Conservation (phyloP, 2,113 vertebrate species). For the Oostethus manadensis region DNA sequence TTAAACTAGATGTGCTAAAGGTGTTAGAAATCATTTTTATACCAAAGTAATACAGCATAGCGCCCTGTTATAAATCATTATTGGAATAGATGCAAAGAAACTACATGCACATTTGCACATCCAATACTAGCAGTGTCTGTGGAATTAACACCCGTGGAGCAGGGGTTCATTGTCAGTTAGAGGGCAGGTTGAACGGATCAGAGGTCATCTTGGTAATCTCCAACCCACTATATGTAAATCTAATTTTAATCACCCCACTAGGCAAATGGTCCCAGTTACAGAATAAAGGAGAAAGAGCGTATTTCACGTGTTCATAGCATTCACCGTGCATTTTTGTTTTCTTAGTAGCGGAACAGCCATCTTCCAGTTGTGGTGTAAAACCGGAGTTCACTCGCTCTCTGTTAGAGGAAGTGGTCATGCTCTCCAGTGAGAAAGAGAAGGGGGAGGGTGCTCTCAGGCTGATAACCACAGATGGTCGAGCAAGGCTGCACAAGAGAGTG, state of each 20-base stretch:
- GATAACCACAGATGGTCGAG: slow-evolving; percentile 72
- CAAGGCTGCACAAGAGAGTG: slow-evolving; percentile 46
- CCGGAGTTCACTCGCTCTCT: slow-evolving; percentile 40
- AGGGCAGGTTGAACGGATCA: slow-evolving; percentile 45
- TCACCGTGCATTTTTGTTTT: neutral
- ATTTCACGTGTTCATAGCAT: neutral
- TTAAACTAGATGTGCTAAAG: too few species aligned
- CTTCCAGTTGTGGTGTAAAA: slow-evolving; percentile 46
- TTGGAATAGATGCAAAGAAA: neutral
- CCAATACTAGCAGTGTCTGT: slow-evolving; percentile 14
- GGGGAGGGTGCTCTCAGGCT: slow-evolving; percentile 56
- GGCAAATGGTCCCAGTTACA: too few species aligned
- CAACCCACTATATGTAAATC: slow-evolving; percentile 25
- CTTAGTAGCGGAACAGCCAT: slow-evolving; percentile 32
- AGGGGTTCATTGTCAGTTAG: slow-evolving; percentile 38
- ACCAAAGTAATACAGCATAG: too few species aligned
- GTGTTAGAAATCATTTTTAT: too few species aligned
- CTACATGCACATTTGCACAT: neutral
- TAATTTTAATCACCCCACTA: slow-evolving; percentile 8
- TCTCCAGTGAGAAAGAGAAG: slow-evolving; percentile 66
- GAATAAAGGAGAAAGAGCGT: neutral
- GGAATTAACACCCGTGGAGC: slow-evolving; percentile 27
- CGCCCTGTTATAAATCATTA: neutral
- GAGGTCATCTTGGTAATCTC: slow-evolving; percentile 44
- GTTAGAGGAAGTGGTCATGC: slow-evolving; percentile 82